Evolutionary conservation across 37 sponge, comb jelly and placozoan genomes (phyloP).

Genomic region (Crambe crambe): DNA sequence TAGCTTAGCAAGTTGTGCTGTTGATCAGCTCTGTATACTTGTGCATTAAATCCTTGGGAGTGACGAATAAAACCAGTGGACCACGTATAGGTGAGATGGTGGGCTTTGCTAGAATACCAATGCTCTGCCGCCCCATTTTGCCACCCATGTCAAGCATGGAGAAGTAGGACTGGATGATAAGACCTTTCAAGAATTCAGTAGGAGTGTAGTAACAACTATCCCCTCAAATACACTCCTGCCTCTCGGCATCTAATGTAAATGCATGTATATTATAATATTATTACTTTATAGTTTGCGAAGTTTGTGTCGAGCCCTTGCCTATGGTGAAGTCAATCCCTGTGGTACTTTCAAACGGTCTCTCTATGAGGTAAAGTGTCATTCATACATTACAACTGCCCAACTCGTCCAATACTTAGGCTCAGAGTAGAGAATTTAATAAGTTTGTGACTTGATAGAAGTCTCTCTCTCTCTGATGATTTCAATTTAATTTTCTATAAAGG

Average conservation of each 20-base stretch:
- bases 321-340: conserved; percentile 61
- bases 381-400: neutral
- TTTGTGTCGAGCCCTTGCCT: conserved; percentile 85
- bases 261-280: neutral
- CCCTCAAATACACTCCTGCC: no score
- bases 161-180: no score
- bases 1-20: no score
- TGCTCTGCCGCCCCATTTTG: no score
- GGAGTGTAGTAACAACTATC: no score
- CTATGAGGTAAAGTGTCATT: conserved; percentile 79
- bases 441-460: neutral
- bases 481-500: conserved; percentile 37
- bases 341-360: conserved; percentile 63
- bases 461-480: neutral
- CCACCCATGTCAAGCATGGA: no score
- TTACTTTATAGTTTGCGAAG: conserved; percentile 72
- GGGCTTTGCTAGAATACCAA: no score
- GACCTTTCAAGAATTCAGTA: no score
- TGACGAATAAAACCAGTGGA: no score
- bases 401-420: neutral
- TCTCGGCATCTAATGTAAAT: neutral
- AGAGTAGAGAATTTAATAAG: neutral
- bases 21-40: no score
- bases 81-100: no score
- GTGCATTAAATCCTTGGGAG: no score